These are phyloP conservation scores for Margarornis squamiger DNA, from an alignment of 2,797 vertebrate species.

Conservation along the genomic window DNA sequence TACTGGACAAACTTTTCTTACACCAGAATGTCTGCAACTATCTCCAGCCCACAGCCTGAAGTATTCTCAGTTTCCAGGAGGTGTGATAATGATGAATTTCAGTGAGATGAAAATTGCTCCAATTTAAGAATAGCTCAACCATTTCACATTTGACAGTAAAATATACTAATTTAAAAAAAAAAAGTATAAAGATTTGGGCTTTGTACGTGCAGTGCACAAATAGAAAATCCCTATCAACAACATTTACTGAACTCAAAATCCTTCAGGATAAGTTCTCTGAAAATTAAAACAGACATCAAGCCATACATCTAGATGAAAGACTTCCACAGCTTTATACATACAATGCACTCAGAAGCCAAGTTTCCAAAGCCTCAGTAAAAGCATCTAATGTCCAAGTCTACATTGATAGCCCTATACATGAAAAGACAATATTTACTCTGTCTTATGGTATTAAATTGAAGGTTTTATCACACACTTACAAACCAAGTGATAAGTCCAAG, in stretches of 20 bases:
- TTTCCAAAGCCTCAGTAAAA: neutral
- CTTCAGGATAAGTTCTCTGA: neutral
- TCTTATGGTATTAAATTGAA: neutral
- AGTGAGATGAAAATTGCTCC: neutral
- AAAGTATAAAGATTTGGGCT: neutral
- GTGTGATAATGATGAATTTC: neutral
- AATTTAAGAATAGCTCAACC: neutral
- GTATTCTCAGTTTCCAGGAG: slow-evolving; percentile 5
- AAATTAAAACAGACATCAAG: slow-evolving; percentile 14
- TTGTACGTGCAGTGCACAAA: neutral
- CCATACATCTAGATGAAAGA: neutral
- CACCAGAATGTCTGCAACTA: neutral
- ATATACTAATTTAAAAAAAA: neutral
- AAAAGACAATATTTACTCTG: slow-evolving; percentile 6
- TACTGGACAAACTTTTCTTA: neutral
- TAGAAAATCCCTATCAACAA: neutral
- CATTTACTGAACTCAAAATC: neutral
- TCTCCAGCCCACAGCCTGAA: neutral
- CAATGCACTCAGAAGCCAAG: neutral
- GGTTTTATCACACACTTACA: neutral
- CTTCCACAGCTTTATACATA: neutral
- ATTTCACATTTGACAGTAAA: neutral
- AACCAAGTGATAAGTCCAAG: neutral
- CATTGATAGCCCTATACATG: neutral
- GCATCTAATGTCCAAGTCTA: neutral